Evolutionary conservation across 2,113 vertebrate genomes (phyloP), one percentile per base, ranked within the genome.

Genomic region (Diphyllodes magnificus): DNA sequence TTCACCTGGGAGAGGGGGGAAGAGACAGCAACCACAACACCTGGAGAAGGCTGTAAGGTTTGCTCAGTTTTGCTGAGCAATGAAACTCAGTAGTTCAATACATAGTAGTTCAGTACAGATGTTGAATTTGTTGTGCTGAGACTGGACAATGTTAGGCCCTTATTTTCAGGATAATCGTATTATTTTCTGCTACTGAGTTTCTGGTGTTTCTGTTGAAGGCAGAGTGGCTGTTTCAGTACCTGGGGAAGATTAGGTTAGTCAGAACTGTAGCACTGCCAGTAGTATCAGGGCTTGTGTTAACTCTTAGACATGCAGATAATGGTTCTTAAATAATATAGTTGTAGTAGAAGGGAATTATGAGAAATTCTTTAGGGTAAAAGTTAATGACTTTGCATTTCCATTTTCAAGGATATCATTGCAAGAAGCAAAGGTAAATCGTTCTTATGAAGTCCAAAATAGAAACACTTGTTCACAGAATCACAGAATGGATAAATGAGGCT

Each of bases 1-100:
- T 65, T 54, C 18, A 11, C 70, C 24, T 7, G 14, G 13, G 50
- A 44, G 11, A 70, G 22, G 12, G 27, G 5, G 9, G 6, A 31
- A 35, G 27, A 66, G 33, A 19, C 59, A 39, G 12, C 0, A 6
- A 7, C 44, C 1, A 0, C 53, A 59, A 23, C 30, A 71, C 12
- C 17, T 73, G 16, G 60, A 66, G 39, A 54, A 50, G 31, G 15
- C 6, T 31, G 11, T 22, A 30, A 47, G 42, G 17, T 35, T 85
- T 85, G 16, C 11, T 82, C 9, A 13, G 25, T 47, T 35, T 66
- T 65, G 18, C 30, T 66, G 47, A 59, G n/a, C 9, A 28, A 4
- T 49, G 47, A 75, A 78, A 66, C 42, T 69, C 9, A 7, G 3
- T 19, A 31, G 33, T 44, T 91, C 30, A 73, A 4, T 66, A 24